Evolutionary conservation across 2,888 invertebrate species (phyloP), one percentile per base, ranked within the genome.

Genomic region (Ceratothoa steindachneri): DNA sequence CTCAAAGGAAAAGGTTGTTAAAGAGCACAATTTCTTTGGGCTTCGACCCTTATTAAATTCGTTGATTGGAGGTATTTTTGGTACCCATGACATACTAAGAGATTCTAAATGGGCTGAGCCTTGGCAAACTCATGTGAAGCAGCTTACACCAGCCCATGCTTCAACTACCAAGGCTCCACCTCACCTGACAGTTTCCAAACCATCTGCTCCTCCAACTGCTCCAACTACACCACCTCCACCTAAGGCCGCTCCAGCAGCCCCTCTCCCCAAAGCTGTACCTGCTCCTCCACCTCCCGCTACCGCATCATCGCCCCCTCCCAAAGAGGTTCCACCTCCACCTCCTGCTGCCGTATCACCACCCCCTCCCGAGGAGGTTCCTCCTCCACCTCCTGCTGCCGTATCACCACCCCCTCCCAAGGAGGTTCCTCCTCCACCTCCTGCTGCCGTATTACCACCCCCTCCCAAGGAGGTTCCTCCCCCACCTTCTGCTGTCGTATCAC

Each of bases 61-160:
- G 5, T 30, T 71, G 15, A 70, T 74, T 15, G 19, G 31, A 70
- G 52, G 41, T 27, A 30, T 77, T 9, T 77, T 77, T 64, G 52
- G 67, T 0, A 30, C 41, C 4, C 28, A 9, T 30, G 41, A 53
- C 1, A 55, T 9, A 15, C 30, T 31, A 30, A 31, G 71, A 28
- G 78, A 75, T 27, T 67, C 73, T 19, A 78, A 78, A 51, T 78
- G 75, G 73, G 69, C 78, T 1, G 24, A 71, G 28, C 78, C 78
- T 12, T 78, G 78, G 78, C 78, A 78, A 31, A 78, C 75, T 1
- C 78, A 78, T 41, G 51, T 28, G 2, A 68, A 69, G 29, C 69
- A n/a, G n/a, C n/a, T n/a, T n/a, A n/a, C n/a, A 66, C 27, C 12
- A 22, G 31, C 3, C 4, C 60, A 2, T 27, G 60, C n/a, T n/a